phyloP scores from a whole-genome alignment of 37 sponge, comb jelly and placozoan genomes.

The Halichondria panicea region DNA sequence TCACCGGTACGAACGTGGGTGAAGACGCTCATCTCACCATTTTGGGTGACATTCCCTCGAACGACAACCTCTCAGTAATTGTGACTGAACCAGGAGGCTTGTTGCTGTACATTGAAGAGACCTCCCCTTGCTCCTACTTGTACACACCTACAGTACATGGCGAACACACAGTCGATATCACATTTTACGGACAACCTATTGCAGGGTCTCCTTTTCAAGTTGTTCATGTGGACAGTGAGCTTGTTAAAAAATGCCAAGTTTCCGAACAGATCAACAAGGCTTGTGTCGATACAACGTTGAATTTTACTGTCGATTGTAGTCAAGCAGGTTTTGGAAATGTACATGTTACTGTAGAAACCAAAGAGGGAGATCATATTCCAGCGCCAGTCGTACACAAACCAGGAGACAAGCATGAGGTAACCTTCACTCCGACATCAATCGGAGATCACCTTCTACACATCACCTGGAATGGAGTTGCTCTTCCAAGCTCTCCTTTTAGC shows the following conservation, averaged over 20 bases:
- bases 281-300: conserved; percentile 8
- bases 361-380: conserved; percentile 13
- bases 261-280: conserved; percentile 11
- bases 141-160: conserved; percentile 47
- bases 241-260: conserved; percentile 20
- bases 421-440: conserved; percentile 9
- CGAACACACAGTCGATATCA: conserved; percentile 36
- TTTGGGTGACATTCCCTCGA: conserved; percentile 4
- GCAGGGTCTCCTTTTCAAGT: conserved; percentile 45
- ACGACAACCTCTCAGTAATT: not conserved
- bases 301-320: conserved; percentile 54
- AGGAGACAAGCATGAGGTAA: conserved; percentile 10
- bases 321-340: conserved; percentile 32
- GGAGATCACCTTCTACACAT: conserved; percentile 25
- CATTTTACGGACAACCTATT: conserved; percentile 27
- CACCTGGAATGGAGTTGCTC: conserved; percentile 24
- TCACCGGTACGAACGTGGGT: conserved; percentile 6
- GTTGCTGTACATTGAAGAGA: not conserved
- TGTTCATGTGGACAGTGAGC: conserved; percentile 1
- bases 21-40: conserved; percentile 2
- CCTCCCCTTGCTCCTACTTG: conserved; percentile 5
- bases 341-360: conserved; percentile 1
- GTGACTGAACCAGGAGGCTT: conserved; percentile 31
- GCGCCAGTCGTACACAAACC: not conserved
- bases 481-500: conserved; percentile 40